These are phyloP conservation scores for Drosophila silvestris DNA, from an alignment of 2,888 invertebrate species.

Conservation along the genomic window DNA sequence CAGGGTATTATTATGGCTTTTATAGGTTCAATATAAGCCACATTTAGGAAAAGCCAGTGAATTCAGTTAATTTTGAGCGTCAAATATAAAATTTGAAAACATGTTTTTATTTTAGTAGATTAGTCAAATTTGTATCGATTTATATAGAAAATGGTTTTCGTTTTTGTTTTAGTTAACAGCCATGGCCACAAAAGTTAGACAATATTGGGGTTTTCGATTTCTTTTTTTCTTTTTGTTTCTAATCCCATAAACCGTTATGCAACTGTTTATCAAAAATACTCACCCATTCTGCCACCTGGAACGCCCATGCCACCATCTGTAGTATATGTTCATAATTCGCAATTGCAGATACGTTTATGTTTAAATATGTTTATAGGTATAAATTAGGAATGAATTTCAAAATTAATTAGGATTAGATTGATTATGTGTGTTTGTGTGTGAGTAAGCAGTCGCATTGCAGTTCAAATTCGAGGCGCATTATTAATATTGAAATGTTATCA, in stretches of 20 bases:
- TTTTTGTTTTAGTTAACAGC: slow-evolving; percentile 37
- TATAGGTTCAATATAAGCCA: slow-evolving; percentile 12
- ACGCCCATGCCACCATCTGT: slow-evolving; percentile 84
- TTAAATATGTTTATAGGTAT: slow-evolving; percentile 34
- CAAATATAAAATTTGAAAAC: slow-evolving; percentile 42
- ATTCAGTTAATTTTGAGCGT: slow-evolving; percentile 37
- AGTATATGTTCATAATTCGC: slow-evolving; percentile 69
- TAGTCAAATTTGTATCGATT: slow-evolving; percentile 45
- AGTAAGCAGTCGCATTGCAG: slow-evolving; percentile 55
- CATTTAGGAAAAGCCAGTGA: slow-evolving; percentile 29
- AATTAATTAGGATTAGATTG: slow-evolving; percentile 32
- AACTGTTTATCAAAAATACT: slow-evolving; percentile 69
- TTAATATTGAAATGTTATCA: slow-evolving; percentile 53
- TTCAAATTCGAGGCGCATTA: slow-evolving; percentile 33
- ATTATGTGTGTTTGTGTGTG: slow-evolving; percentile 32
- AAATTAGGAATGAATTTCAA: slow-evolving; percentile 23
- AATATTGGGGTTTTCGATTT: not conserved
- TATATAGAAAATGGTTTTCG: slow-evolving; percentile 4
- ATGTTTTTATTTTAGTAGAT: slow-evolving; percentile 25
- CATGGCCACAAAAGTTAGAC: slow-evolving; percentile 30
- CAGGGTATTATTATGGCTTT: slow-evolving; percentile 20
- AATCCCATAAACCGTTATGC: slow-evolving; percentile 40
- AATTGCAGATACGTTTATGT: slow-evolving; percentile 27
- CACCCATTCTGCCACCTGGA: slow-evolving; percentile 85
- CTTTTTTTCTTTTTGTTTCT: slow-evolving; percentile 12